Conservation (phyloP, 2,888 invertebrate genomes). For the Macroteleia sp. region DNA sequence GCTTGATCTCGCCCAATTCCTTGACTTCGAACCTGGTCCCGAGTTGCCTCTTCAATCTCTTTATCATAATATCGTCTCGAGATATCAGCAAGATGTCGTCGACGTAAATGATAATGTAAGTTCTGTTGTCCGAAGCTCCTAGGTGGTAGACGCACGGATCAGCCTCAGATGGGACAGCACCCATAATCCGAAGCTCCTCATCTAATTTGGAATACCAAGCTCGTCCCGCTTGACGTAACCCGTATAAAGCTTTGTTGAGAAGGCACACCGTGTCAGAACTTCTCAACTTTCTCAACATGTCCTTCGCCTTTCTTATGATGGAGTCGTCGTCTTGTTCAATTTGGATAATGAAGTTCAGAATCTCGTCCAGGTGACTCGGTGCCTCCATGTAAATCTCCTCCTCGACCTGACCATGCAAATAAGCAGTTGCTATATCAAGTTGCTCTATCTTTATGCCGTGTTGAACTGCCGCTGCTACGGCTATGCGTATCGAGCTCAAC, state of each 20-base stretch:
- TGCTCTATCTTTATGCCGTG: neutral
- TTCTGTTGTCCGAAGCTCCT: neutral
- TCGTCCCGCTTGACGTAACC: constrained; percentile 49
- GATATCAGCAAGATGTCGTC: constrained; percentile 61
- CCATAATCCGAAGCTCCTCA: neutral
- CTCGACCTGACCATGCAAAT: constrained; percentile 42
- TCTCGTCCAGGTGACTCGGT: neutral
- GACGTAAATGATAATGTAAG: neutral
- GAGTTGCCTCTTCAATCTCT: constrained; percentile 41
- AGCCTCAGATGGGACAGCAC: neutral
- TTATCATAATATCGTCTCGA: constrained; percentile 43
- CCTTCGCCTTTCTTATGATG: constrained; percentile 31
- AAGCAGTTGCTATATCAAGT: constrained; percentile 6
- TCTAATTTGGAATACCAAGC: constrained; percentile 49
- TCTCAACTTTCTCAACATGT: constrained; percentile 24
- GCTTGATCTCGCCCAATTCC: constrained; percentile 60
- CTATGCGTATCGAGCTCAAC: constrained; percentile 4
- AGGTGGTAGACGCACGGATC: neutral
- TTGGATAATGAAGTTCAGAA: neutral
- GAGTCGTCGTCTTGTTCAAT: neutral
- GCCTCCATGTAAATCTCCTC: constrained; percentile 31
- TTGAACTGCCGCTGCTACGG: neutral
- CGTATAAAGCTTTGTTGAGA: constrained; percentile 57
- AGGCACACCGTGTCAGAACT: constrained; percentile 36
- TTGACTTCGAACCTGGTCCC: constrained; percentile 61